Evolutionary conservation across 1,140 invertebrate species (phyloP), one percentile per base, ranked within the genome.

Genomic region (Neodiprion fabricii): DNA sequence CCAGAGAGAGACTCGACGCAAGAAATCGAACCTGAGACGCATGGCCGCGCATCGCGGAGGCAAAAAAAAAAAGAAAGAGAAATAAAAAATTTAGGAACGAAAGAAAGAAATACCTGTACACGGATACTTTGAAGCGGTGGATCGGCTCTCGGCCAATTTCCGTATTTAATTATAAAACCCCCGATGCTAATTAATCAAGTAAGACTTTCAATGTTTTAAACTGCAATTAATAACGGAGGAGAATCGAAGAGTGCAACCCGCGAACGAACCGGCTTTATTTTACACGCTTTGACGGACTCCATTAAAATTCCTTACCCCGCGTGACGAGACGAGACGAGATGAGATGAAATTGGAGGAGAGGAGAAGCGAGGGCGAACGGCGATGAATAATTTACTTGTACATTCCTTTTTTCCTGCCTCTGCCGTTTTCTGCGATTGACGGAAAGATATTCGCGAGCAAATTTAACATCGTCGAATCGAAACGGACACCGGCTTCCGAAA

Each of bases 401-500:
- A 7, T 65, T 5, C 21, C 67, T 61, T 61, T 61, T 61, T 61
- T 61, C 53, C 11, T 17, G 4, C 53, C 53, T 12, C n/a, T 40
- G 28, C 28, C 28, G 53, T 5, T 14, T 14, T 61, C 4, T 61
- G 53, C 12, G 67, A 69, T 69, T 47, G 67, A 69, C 67, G 67
- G 21, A 11, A 21, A 69, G 67, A 69, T 69, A 69, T 69, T 69
- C 23, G 21, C 48, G 48, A 7, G 47, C 17, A 23, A n/a, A 49
- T 48, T 68, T 48, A 28, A 53, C 65, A 21, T 73, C 73, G 78
- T 76, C 76, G 76, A 78, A 77, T 78, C 78, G n/a, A 8, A 3
- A 61, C 11, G n/a, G 53, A 61, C 53, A 5, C 28, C 5, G 53
- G 0, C 14, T 40, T 40, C 28, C 28, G 28, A 2, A 40, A 40